These are phyloP conservation scores for Eilema sororculum DNA, from an alignment of 2,888 invertebrate species.

Conservation along the genomic window DNA sequence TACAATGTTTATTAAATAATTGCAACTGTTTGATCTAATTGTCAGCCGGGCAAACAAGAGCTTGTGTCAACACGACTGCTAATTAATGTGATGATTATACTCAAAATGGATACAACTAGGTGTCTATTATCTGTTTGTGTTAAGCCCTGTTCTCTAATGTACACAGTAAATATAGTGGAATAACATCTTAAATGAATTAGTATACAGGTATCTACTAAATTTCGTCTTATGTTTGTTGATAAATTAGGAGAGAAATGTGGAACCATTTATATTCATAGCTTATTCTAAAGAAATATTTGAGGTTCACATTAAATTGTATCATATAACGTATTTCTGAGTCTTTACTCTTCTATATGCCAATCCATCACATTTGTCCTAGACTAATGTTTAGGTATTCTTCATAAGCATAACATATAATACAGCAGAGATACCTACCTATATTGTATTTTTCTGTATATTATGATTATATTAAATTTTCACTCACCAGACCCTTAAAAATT, in stretches of 20 bases:
- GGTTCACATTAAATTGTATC: too few species aligned
- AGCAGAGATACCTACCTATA: too few species aligned
- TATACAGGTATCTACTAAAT: constrained; percentile 8
- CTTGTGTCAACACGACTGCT: constrained; percentile 78
- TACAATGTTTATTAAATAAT: constrained; percentile 71
- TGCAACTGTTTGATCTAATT: constrained; percentile 78
- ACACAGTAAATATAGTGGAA: constrained; percentile 56
- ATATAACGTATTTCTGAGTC: too few species aligned
- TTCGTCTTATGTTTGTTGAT: constrained; percentile 2
- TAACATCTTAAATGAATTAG: constrained; percentile 47
- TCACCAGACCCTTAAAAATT: too few species aligned
- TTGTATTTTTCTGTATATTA: too few species aligned
- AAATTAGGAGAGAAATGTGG: not conserved
- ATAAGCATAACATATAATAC: too few species aligned
- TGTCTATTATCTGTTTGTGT: constrained; percentile 74
- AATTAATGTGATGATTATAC: constrained; percentile 83
- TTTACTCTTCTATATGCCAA: too few species aligned
- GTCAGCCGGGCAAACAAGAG: constrained; percentile 76
- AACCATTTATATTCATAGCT: not conserved
- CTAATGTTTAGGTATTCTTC: too few species aligned
- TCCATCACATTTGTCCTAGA: too few species aligned
- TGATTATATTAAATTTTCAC: too few species aligned
- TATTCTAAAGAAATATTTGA: not conserved
- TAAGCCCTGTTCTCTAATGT: constrained; percentile 54
- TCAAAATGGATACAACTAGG: constrained; percentile 77